Evolutionary conservation across 2,113 vertebrate species (phyloP), one percentile per base, ranked within the genome.

Genomic region (Sturnus vulgaris): DNA sequence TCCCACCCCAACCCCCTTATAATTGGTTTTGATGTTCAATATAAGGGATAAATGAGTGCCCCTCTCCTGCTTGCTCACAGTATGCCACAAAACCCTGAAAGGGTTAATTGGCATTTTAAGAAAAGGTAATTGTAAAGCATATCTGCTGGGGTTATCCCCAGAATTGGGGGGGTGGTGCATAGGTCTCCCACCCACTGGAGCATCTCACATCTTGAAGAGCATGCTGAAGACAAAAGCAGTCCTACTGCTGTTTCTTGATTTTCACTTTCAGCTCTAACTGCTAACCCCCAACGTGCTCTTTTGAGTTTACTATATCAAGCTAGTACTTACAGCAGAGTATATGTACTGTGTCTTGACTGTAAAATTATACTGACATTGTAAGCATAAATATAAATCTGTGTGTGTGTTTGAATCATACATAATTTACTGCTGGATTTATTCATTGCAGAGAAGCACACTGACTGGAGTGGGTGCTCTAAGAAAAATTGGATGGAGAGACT

Each of bases 71-170:
- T 97, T 96, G 96, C 95, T 97, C 97, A 95, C 97, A 92, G 97
- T 95, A 96, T 96, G 96, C 95, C 86, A 94, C 69, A 94, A 88
- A 92, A 97, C 91, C 83, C 91, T 93, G 96, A 98, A 98, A 93
- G 98, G 98, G 98, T 98, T 97, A 98, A 98, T 94, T 97, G 97
- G 96, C 97, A 97, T 98, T 97, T 96, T 96, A 93, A 98, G 95
- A 92, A 95, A 97, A 97, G 95, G 97, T 97, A 97, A 98, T 98
- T 98, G 97, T 95, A 95, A 96, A 97, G 97, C 95, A 12, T 94
- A 97, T 97, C 94, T 69, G 31, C 94, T 96, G 93, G 80, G 96
- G 97, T 97, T 97, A 98, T 95, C 92, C 64, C 86, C 92, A 96
- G 97, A 98, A 97, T 94, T 97, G 96, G 96, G 96, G 95, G 95